phyloP scores from a whole-genome alignment of 2,888 invertebrate genomes.

The Clunio marinus region DNA sequence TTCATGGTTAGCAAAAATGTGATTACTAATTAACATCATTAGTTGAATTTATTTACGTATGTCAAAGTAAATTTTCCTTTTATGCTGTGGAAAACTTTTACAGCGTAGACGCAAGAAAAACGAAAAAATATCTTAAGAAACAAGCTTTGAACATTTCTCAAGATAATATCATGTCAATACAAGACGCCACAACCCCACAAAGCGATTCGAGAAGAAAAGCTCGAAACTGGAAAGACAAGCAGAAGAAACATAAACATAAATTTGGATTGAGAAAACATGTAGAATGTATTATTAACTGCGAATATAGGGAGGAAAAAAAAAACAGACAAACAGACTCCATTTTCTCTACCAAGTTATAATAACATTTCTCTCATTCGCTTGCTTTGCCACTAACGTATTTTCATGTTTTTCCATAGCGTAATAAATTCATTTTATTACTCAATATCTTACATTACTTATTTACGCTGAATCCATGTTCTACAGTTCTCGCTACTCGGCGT shows the following conservation, averaged over 20 bases:
- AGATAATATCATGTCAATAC: too few species aligned
- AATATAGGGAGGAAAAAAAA: slow-evolving; percentile 2
- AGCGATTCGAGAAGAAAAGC: too few species aligned
- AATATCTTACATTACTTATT: slow-evolving; percentile 23
- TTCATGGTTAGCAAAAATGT: too few species aligned
- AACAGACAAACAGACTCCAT: slow-evolving; percentile 37
- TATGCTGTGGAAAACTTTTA: too few species aligned
- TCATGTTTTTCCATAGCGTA: slow-evolving; percentile 25
- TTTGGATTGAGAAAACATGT: slow-evolving; percentile 27
- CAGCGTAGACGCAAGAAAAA: too few species aligned
- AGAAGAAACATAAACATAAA: slow-evolving; percentile 29
- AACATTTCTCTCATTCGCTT: neutral
- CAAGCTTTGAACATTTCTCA: too few species aligned
- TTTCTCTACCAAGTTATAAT: neutral
- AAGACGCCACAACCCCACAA: too few species aligned
- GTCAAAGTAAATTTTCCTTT: too few species aligned
- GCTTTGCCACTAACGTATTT: neutral
- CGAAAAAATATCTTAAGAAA: too few species aligned
- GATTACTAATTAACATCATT: too few species aligned
- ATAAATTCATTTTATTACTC: slow-evolving; percentile 30
- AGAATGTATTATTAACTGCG: slow-evolving; percentile 34
- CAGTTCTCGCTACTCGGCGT: neutral
- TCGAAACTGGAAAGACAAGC: neutral
- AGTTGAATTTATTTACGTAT: too few species aligned
- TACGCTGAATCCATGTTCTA: slow-evolving; percentile 9